Evolutionary conservation across 2,888 invertebrate species (phyloP).

Genomic region (Eupithecia dodoneata): DNA sequence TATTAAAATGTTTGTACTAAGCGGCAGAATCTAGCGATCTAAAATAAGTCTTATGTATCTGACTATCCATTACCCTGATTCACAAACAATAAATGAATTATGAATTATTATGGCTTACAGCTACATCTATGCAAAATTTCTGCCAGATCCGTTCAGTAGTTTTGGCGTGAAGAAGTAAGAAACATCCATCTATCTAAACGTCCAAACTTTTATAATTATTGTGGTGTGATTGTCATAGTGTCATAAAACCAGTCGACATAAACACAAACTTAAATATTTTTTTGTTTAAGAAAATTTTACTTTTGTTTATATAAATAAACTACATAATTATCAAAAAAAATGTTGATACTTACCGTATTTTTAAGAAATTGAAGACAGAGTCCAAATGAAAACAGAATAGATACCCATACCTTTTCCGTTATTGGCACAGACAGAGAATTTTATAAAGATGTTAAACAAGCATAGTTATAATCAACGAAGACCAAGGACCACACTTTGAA

Average conservation of each 20-base stretch:
- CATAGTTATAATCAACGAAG: not conserved
- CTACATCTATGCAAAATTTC: too few relatives aligned
- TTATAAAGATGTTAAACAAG: not conserved
- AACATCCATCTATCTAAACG: too few relatives aligned
- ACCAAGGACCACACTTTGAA: not conserved
- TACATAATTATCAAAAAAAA: constrained; percentile 14
- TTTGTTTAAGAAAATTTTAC: not conserved
- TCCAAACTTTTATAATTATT: too few relatives aligned
- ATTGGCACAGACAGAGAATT: constrained; percentile 56
- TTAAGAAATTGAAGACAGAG: constrained; percentile 40
- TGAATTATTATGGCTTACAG: too few relatives aligned
- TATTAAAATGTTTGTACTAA: too few relatives aligned
- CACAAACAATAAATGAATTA: too few relatives aligned
- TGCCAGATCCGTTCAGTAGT: too few relatives aligned
- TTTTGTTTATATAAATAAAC: not conserved
- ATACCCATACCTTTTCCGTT: constrained; percentile 76
- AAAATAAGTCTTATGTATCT: too few relatives aligned
- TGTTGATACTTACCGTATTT: constrained; percentile 41
- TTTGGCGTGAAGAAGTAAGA: too few relatives aligned
- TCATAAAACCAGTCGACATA: not conserved
- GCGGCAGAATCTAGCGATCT: too few relatives aligned
- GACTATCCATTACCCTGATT: too few relatives aligned
- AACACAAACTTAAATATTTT: not conserved
- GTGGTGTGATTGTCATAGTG: too few relatives aligned
- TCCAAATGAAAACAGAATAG: constrained; percentile 50